phyloP scores from a whole-genome alignment of 2,888 invertebrate genomes.

The Cosmia trapezina region DNA sequence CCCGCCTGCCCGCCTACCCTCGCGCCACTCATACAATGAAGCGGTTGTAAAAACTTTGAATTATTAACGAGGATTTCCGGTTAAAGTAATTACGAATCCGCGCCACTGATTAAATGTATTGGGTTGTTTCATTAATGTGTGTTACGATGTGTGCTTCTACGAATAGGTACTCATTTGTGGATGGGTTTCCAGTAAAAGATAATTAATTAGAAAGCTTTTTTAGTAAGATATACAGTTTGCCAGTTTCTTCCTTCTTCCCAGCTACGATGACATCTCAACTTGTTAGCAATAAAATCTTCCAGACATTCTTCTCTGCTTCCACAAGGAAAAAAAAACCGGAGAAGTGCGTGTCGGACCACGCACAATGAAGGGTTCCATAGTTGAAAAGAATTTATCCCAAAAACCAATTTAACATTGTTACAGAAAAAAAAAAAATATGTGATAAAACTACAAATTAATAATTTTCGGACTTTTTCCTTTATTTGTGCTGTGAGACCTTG shows the following conservation, averaged over 20 bases:
- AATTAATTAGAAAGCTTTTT: conserved; percentile 34
- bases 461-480: no score
- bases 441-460: no score
- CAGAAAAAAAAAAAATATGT: no score
- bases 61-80: conserved; percentile 72
- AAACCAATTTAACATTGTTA: no score
- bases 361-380: no score
- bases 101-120: conserved; percentile 60
- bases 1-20: conserved; percentile 71
- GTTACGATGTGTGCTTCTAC: conserved; percentile 40
- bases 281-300: not conserved
- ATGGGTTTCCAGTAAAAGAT: conserved; percentile 10
- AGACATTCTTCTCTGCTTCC: not conserved
- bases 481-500: no score
- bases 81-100: conserved; percentile 58
- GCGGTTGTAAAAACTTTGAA: conserved; percentile 72
- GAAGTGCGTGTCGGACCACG: no score
- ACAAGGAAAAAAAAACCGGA: no score
- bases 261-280: not conserved
- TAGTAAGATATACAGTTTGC: not conserved
- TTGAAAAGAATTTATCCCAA: no score
- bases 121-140: conserved; percentile 49
- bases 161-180: conserved; percentile 10
- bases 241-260: not conserved
- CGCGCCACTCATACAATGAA: conserved; percentile 66